Evolutionary conservation across 2,888 invertebrate species (phyloP).

Genomic region (Drosophila fungiperda): DNA sequence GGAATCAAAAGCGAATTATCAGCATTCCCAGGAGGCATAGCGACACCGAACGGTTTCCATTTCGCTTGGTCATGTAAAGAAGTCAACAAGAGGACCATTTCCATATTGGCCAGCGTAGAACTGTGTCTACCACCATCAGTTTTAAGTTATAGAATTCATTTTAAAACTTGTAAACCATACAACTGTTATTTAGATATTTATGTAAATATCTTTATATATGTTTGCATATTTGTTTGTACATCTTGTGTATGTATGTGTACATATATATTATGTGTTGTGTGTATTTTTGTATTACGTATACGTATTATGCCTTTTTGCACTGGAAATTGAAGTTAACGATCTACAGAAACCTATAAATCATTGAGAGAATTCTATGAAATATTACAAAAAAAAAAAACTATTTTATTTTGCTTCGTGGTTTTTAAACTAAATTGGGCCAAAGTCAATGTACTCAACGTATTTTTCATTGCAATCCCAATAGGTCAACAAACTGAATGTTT

Average conservation of each 20-base stretch:
- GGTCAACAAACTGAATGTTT: constrained; percentile 8
- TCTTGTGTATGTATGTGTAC: constrained; percentile 21
- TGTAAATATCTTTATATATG: constrained; percentile 10
- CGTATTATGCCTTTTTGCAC: constrained; percentile 60
- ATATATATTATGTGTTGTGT: constrained; percentile 25
- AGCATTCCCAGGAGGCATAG: constrained; percentile 27
- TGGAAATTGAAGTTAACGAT: constrained; percentile 49
- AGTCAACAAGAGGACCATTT: background rate
- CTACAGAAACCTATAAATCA: constrained; percentile 20
- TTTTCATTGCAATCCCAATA: background rate
- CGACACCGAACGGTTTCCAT: constrained; percentile 19
- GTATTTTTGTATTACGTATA: constrained; percentile 49
- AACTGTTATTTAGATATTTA: constrained; percentile 24
- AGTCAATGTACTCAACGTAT: background rate
- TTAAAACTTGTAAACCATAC: constrained; percentile 27
- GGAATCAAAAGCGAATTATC: background rate
- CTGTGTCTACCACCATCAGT: background rate
- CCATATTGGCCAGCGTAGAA: background rate
- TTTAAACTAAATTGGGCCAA: background rate
- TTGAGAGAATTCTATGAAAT: constrained; percentile 20
- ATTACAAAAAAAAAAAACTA: background rate
- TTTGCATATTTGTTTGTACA: constrained; percentile 12
- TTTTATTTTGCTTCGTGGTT: background rate
- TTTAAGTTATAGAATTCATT: constrained; percentile 24
- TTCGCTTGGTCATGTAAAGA: constrained; percentile 4